Conservation (phyloP, 1,140 invertebrate species). For the Pteromalus puparum region DNA sequence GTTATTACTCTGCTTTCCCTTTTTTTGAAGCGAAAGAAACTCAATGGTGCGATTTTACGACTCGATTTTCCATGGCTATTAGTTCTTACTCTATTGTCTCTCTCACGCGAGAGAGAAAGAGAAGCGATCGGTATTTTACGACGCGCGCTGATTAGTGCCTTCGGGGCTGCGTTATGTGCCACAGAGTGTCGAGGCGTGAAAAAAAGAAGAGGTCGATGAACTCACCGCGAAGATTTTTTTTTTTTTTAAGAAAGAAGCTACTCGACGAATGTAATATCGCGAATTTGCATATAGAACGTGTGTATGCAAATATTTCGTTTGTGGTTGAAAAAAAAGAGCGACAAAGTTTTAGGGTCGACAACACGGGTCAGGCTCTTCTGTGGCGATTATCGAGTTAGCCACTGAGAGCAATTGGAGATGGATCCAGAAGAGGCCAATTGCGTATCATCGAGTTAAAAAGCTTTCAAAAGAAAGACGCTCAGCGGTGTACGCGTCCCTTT, state of each 20-base stretch:
- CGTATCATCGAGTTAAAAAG: conserved; percentile 37
- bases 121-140: neutral
- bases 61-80: neutral
- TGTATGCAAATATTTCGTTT: no score
- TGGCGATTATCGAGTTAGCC: conserved; percentile 33
- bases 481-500: no score
- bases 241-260: no score
- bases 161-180: neutral
- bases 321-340: neutral
- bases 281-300: no score
- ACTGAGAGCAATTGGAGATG: neutral
- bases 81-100: neutral
- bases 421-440: conserved; percentile 3
- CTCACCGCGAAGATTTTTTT: no score
- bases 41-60: neutral
- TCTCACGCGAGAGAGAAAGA: no score
- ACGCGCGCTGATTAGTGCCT: neutral
- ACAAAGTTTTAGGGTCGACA: conserved; percentile 1
- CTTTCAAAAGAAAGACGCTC: neutral
- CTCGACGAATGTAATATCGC: no score
- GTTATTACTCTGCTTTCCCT: neutral
- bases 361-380: neutral
- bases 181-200: neutral
- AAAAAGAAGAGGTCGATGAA: neutral
- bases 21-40: neutral